phyloP scores from a whole-genome alignment of 2,888 invertebrate species.

The Altica lythri region DNA sequence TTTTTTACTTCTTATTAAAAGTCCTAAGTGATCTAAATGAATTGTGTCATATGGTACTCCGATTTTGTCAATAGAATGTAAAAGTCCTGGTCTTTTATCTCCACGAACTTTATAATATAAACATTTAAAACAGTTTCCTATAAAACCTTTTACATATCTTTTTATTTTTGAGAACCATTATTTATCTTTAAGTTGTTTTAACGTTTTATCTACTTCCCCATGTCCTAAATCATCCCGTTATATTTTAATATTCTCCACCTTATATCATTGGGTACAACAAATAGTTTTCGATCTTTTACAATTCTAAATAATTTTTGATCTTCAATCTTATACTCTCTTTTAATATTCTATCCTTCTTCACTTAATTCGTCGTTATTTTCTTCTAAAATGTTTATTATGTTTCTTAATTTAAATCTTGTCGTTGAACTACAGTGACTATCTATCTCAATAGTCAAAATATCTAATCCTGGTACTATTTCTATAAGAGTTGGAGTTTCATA shows the following conservation, averaged over 20 bases:
- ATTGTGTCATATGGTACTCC: constrained; percentile 41
- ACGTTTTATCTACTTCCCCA: constrained; percentile 36
- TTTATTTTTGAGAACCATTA: constrained; percentile 49
- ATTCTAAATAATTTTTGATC: not conserved
- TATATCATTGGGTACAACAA: not conserved
- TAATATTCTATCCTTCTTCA: not conserved
- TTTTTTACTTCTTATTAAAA: constrained; percentile 33
- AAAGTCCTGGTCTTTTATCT: constrained; percentile 43
- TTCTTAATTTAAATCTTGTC: constrained; percentile 6
- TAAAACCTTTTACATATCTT: constrained; percentile 49
- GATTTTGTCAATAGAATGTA: constrained; percentile 48
- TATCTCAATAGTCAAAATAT: not conserved
- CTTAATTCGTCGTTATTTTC: not conserved
- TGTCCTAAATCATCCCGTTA: constrained; percentile 44
- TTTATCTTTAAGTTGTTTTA: constrained; percentile 3
- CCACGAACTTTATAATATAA: constrained; percentile 46
- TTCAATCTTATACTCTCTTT: not conserved
- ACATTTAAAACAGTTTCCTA: constrained; percentile 50
- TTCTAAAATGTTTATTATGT: not conserved
- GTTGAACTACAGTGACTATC: constrained; percentile 39
- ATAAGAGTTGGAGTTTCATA: not conserved
- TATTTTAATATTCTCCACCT: not conserved
- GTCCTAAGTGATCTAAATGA: constrained; percentile 43
- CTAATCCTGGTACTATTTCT: not conserved
- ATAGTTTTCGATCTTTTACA: not conserved